Evolutionary conservation across 2,888 invertebrate genomes (phyloP), one percentile per base, ranked within the genome.

Genomic region (Danaus chrysippus): DNA sequence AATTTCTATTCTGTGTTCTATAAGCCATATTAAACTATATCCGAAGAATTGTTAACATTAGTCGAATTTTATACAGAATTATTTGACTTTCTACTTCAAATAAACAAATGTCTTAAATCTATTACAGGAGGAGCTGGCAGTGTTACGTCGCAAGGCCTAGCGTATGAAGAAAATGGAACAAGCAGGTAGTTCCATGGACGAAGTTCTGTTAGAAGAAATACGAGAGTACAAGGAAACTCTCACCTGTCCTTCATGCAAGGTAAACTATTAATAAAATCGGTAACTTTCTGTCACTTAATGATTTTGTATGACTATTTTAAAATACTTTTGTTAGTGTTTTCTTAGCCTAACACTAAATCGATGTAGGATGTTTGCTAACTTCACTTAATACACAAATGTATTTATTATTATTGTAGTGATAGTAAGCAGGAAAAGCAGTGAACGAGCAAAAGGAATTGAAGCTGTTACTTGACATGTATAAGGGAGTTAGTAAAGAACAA

Each of bases 221-320:
- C 92, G 98, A 1, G 99, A 99, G 82, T 98, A 99, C 86, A 99
- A 99, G 91, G 99, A 99, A 86, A 98, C 97, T 0, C 92, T 99
- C 60, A 99, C 99, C 0, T 99, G 99, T 86, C 99, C 98, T 0
- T 98, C 98, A 0, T 99, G 99, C 90, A 99, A 99, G 92, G 90
- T 90, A 73, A 34, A 34, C 8, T 34, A 34, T 34, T 6, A 34
- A 34, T 8, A 34, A 3, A 6, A 6, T 34, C 2, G 2, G 23
- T 34, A 6, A 34, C 8, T 34, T 34, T 34, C 23, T 34, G 23
- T 5, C 2, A 34, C 6, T 34, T 34, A 5, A 34, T 34, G 23
- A 34, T 34, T 34, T 34, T 34, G 23, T 34, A 8, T 34, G 23
- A 2, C 23, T 8, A 34, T 34, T 34, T 34, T 34, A 34, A 23